Evolutionary conservation across 2,113 vertebrate genomes (phyloP), one percentile per base, ranked within the genome.

Genomic region (Oceanites oceanicus): DNA sequence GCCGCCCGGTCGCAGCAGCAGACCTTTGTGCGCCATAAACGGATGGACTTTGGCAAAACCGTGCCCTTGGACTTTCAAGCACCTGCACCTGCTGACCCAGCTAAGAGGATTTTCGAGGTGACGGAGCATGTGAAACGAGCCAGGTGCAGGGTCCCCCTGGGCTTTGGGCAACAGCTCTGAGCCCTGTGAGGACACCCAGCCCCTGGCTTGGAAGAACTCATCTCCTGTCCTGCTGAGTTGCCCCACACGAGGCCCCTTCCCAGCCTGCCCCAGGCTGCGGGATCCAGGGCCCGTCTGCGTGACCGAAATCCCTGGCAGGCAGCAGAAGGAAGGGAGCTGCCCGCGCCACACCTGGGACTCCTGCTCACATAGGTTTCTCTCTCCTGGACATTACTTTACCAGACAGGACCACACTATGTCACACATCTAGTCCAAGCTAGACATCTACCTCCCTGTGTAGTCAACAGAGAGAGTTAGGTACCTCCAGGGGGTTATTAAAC

Each of bases 1-100:
- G 73, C 29, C 2, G 0, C 77, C 61, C 0, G 0, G 49, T 53
- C 0, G 0, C 0, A 4, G 68, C 0, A 0, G 25, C 49, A 91
- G 91, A 92, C 83, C 92, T 96, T 86, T 61, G 94, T 50, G 86
- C 38, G 0, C 86, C 70, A 75, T 96, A 94, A 97, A 93, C 32
- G 27, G 34, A 19, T 78, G 82, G 75, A 96, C 94, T 93, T 95
- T 52, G 90, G 45, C 52, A 80, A 86, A 92, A 81, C 32, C 62
- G 68, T 87, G 22, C 56, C 91, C 88, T 95, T 92, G 94, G 91
- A 87, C 68, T 81, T 56, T 18, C 8, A 44, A 13, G 36, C 11
- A 19, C 8, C 27, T 92, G 78, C 8, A 73, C 42, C n/a, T 92
- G 53, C 38, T 96, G 90, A 96, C 88, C 75, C 29, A 21, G 18